These are phyloP conservation scores for Lates calcarifer DNA, from an alignment of 2,113 vertebrate genomes.

Conservation along the genomic window DNA sequence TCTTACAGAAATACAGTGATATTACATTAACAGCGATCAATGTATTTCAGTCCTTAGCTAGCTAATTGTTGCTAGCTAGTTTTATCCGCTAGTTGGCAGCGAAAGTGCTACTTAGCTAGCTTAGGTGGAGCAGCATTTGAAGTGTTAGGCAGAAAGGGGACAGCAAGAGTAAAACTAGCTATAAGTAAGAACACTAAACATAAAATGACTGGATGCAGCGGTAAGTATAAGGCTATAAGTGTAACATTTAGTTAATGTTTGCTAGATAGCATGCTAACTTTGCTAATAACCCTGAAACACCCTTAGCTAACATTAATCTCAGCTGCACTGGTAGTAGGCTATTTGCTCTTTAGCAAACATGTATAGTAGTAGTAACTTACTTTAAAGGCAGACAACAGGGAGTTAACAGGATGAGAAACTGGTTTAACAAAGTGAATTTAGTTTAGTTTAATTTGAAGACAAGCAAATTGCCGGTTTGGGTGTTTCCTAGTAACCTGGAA, in stretches of 20 bases:
- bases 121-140: background rate
- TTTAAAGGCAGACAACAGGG: background rate
- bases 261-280: background rate
- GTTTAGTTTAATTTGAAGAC: background rate
- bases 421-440: background rate
- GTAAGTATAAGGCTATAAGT: background rate
- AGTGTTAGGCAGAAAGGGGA: no score
- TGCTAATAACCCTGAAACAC: background rate
- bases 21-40: no score
- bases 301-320: background rate
- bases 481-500: background rate
- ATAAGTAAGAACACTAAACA: background rate
- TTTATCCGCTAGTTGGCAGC: background rate
- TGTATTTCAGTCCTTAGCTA: no score
- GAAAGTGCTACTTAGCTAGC: background rate
- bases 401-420: background rate
- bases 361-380: constrained; percentile 8
- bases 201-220: background rate
- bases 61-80: no score
- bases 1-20: no score
- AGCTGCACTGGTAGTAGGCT: background rate
- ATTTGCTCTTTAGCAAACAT: background rate
- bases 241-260: background rate
- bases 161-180: background rate
- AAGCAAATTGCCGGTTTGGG: background rate